Evolutionary conservation across 2,113 vertebrate species (phyloP), one percentile per base, ranked within the genome.

Genomic region (Puma concolor): DNA sequence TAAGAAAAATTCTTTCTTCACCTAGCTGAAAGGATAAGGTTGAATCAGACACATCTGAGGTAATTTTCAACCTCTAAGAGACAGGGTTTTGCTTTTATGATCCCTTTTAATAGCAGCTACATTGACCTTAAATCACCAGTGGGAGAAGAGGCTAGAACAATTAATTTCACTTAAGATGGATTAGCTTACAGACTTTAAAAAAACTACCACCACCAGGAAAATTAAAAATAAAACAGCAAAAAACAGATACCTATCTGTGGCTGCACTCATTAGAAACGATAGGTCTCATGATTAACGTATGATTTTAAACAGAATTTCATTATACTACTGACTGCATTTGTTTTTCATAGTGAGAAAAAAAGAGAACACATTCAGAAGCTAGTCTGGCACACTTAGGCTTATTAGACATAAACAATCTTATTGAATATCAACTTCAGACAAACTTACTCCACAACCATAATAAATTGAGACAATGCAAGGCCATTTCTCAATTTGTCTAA

Each of bases 401-500:
- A 88, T 88, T 25, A 71, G 25, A 94, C 29, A 88, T 36, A 54
- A 94, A 93, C 13, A 85, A 71, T 44, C 33, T 80, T 23, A 91
- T 0, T 85, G 11, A 80, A 80, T 69, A 93, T 2, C 16, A 93
- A 88, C 13, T 5, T 76, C 77, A 95, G 23, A 63, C 38, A 97
- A 79, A 4, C 8, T 36, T 97, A 87, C 4, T 97, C 31, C 33
- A n/a, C 41, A 80, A 48, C 13, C 38, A 85, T 48, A 63, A 80
- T 67, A 89, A 90, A 95, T 76, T 11, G 52, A 91, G 44, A 92
- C 33, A 96, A 86, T 92, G 33, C n/a, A 91, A 93, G 74, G n/a
- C 41, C 13, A 95, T 87, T 79, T 80, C 72, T 50, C 63, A 91
- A 82, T 93, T 25, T 96, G 50, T 93, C 38, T 90, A 96, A 91